Evolutionary conservation across 53 echinoderm and acorn worm species (phyloP), one percentile per base, ranked within the genome.

Genomic region (Pentamera pediparva): DNA sequence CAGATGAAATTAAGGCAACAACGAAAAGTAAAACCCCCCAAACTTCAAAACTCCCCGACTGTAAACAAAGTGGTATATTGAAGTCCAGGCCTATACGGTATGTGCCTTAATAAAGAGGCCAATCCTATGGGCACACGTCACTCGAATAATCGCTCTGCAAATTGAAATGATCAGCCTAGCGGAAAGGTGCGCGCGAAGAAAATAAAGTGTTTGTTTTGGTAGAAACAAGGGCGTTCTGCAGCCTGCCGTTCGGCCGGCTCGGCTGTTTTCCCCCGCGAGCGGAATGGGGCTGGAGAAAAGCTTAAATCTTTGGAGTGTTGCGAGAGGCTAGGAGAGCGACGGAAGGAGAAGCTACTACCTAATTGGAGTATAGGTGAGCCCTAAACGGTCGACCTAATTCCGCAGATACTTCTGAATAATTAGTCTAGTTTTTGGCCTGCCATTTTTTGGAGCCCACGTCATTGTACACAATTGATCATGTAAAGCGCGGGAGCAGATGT

Each of bases 321-420:
- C 34, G n/a, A n/a, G n/a, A n/a, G n/a, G n/a, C n/a, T n/a, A n/a
- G n/a, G n/a, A n/a, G n/a, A n/a, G n/a, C n/a, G n/a, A n/a, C n/a
- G n/a, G n/a, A 63, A 32, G 32, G 53, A 54, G 37, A 72, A n/a
- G 54, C 51, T 52, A 52, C 73, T 67, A 32, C 34, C 27, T 72
- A 72, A 72, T 72, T 72, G 73, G 54, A 53, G 73, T 54, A 32
- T 51, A 72, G 53, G 73, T 72, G 34, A 51, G 55, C 52, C 27
- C 53, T 72, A 72, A 72, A 72, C 73, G 73, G 52, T 72, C 73
- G 73, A 72, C 73, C 73, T 72, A 72, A 72, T 72, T 70, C 37
- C 38, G n/a, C 21, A 54, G 53, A 20, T 45, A 67, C 52, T 72
- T 72, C 53, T 72, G 73, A 72, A 72, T 72, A 72, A 72, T 72